A percentile compares a stretch with the other conserved stretches of the same genome.
These are phyloP conservation scores for Dermatemys mawii DNA, from an alignment of 2,113 vertebrate genomes.

Conservation along the genomic window DNA sequence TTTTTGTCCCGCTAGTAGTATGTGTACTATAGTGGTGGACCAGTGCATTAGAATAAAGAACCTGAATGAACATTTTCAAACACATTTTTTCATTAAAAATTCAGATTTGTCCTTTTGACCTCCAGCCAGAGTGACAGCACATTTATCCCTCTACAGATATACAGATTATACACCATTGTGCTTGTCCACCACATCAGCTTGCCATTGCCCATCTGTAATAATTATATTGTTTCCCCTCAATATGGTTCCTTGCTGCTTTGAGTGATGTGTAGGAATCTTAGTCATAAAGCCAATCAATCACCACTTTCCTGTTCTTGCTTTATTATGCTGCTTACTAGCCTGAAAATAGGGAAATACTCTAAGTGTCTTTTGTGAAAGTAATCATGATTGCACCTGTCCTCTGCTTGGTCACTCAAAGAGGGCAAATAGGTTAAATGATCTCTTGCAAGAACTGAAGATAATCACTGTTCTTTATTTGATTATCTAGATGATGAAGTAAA, in stretches of 20 bases:
- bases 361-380: background rate
- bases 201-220: background rate
- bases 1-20: background rate
- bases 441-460: background rate
- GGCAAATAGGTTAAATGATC: background rate
- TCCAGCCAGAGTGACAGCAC: no score
- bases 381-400: background rate
- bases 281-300: background rate
- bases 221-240: background rate
- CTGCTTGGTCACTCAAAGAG: background rate
- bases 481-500: background rate
- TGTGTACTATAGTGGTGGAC: background rate
- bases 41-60: background rate
- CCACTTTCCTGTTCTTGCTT: background rate
- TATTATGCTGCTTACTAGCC: background rate
- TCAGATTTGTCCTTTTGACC: background rate
- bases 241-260: background rate
- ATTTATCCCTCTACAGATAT: background rate
- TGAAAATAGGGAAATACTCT: background rate
- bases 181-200: background rate
- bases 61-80: background rate
- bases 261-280: background rate
- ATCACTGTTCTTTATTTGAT: background rate
- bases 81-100: background rate
- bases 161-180: background rate